A percentile compares a stretch with the other conserved stretches of the same genome.
These are phyloP conservation scores for Rambutsinella grinnellia DNA, from an alignment of 2,888 invertebrate species.

Conservation along the genomic window DNA sequence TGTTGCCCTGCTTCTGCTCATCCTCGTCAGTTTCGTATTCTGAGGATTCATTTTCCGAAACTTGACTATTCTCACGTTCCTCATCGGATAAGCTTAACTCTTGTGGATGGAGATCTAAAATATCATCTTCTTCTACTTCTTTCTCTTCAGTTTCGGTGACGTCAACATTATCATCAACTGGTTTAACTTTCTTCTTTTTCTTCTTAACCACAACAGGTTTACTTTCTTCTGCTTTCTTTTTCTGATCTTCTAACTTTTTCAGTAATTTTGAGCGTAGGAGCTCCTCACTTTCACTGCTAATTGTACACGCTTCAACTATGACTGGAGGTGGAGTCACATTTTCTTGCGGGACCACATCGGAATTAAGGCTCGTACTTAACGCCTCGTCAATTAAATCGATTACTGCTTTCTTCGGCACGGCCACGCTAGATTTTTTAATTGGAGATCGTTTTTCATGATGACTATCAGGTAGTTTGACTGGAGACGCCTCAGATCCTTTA, in stretches of 20 bases:
- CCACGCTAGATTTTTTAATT: not conserved
- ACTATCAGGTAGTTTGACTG: too few species aligned
- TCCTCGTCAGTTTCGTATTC: conserved; percentile 22
- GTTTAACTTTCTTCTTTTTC: not conserved
- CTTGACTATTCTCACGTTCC: conserved; percentile 7
- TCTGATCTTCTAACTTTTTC: conserved; percentile 31
- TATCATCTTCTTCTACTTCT: conserved; percentile 34
- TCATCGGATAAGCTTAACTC: conserved; percentile 39
- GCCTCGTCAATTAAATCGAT: conserved; percentile 42
- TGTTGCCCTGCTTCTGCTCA: too few species aligned
- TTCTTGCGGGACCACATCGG: not conserved
- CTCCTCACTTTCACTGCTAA: conserved; percentile 20
- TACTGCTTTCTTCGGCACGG: conserved; percentile 17
- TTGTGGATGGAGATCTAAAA: conserved; percentile 46
- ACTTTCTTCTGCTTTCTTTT: not conserved
- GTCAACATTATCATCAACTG: conserved; percentile 19
- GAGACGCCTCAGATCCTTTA: conserved; percentile 1
- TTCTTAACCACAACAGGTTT: not conserved
- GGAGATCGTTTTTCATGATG: too few species aligned
- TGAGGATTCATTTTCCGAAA: conserved; percentile 3
- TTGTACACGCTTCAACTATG: conserved; percentile 16
- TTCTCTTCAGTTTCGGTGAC: not conserved
- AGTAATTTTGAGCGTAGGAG: conserved; percentile 37
- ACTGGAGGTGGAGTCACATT: conserved; percentile 2
- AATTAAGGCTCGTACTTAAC: conserved; percentile 19